Base-by-base conservation (phyloP, 2,113 vertebrate genomes). In the Lipotes vexillifer region DNA sequence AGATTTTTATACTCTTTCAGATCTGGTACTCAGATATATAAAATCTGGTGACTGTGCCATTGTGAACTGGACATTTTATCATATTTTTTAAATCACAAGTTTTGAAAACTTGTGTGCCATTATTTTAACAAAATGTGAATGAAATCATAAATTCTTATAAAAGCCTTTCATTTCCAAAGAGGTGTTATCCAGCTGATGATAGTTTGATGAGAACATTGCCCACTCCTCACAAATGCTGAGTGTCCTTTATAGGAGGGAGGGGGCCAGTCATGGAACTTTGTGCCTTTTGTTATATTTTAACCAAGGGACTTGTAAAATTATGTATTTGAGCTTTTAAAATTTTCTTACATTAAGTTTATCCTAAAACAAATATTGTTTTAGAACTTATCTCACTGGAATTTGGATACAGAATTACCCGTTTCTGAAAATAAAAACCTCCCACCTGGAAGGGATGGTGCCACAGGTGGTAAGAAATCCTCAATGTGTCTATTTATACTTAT, bases 331-430 rank as follows among this genome's bases (percentile, higher is more conserved):
- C 82, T 95, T 92, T 38, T 85, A 61, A n/a, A 20, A 6, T 72
- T 69, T 87, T 82, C 44, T 94, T 94, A 46, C 13, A 12, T 91
- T 88, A 88, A 90, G 55, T 83, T 55, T 96, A 95, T 93, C 71
- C 57, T 94, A 82, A 97, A 96, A 95, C 25, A 88, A 95, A 93
- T 97, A 41, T 94, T 94, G 33, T 98, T 98, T 92, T 92, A 98
- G 98, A 97, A 52, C 49, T 68, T 95, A 72, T 20, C 86, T 85
- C 33, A 41, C 29, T 97, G 93, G 96, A 88, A 49, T 95, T 89
- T 95, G 95, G 97, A 98, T 81, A 82, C 84, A 36, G 98, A 97
- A 96, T 82, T 52, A 25, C 88, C 89, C 21, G 33, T 57, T 93
- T 36, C 77, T 92, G 97, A 98, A 88, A 97, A 86, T 59, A 97